A percentile compares a stretch with the other conserved stretches of the same genome.
Conservation (phyloP, 2,888 invertebrate genomes). For the Protonemura montana region DNA sequence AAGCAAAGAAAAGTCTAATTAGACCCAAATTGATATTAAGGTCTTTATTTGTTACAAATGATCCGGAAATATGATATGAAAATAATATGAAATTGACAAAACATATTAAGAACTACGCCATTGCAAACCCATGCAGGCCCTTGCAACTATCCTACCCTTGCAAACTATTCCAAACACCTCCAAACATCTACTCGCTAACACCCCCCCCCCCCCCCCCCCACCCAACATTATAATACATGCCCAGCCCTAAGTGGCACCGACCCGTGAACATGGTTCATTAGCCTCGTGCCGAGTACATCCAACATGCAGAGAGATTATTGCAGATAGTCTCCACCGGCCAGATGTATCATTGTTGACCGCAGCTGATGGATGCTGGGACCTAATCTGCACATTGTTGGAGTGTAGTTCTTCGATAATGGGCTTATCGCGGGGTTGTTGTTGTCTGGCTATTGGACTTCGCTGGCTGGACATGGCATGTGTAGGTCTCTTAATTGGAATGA, state of each 20-base stretch:
- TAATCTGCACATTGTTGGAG: neutral
- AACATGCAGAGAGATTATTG: neutral
- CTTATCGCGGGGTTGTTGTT: neutral
- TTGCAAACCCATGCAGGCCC: no score
- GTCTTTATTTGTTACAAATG: no score
- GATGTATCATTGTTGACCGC: constrained; percentile 4
- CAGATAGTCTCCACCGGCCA: neutral
- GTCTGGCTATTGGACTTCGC: neutral
- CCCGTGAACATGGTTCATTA: neutral
- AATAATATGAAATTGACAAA: no score
- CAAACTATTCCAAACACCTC: no score
- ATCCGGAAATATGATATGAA: no score
- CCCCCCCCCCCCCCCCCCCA: neutral
- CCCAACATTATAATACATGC: neutral
- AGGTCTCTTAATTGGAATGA: neutral
- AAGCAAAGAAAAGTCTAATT: no score
- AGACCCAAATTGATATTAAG: no score
- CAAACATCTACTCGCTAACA: neutral
- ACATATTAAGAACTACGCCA: no score
- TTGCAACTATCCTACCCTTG: no score
- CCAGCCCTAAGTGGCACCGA: neutral
- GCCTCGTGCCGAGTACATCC: neutral
- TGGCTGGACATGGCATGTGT: neutral
- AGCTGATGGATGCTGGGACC: neutral
- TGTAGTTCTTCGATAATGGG: neutral